phyloP scores from a whole-genome alignment of 2,113 vertebrate species.

The Cyphomyrus discorhynchus region DNA sequence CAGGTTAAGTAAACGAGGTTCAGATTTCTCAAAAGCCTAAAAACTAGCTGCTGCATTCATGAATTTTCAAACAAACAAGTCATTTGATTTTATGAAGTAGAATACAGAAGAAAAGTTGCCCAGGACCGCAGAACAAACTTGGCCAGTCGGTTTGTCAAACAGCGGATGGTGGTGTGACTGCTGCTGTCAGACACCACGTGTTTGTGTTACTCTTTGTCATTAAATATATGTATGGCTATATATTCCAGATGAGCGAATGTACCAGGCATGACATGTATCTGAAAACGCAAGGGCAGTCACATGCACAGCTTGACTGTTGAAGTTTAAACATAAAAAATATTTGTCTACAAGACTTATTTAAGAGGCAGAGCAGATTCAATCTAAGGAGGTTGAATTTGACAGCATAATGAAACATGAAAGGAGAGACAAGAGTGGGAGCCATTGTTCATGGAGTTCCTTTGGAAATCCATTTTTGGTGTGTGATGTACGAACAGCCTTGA shows the following conservation, averaged over 20 bases:
- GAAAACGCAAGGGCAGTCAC: not conserved
- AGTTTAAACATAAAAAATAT: not conserved
- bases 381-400: not conserved
- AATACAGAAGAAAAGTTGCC: not conserved
- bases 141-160: not conserved
- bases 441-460: not conserved
- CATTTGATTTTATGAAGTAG: not conserved
- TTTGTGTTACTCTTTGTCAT: not conserved
- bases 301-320: not conserved
- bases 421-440: not conserved
- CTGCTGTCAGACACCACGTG: not conserved
- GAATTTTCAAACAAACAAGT: not conserved
- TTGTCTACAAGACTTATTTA: not conserved
- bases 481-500: not conserved
- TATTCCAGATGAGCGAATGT: not conserved
- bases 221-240: not conserved
- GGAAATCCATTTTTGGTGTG: not conserved
- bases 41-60: not conserved
- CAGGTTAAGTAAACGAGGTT: not conserved
- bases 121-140: not conserved
- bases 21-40: not conserved
- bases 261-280: not conserved
- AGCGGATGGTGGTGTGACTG: not conserved
- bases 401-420: not conserved
- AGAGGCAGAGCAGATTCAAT: not conserved